Evolutionary conservation across 2,888 invertebrate species (phyloP).

Genomic region (Caenorhabditis becei): DNA sequence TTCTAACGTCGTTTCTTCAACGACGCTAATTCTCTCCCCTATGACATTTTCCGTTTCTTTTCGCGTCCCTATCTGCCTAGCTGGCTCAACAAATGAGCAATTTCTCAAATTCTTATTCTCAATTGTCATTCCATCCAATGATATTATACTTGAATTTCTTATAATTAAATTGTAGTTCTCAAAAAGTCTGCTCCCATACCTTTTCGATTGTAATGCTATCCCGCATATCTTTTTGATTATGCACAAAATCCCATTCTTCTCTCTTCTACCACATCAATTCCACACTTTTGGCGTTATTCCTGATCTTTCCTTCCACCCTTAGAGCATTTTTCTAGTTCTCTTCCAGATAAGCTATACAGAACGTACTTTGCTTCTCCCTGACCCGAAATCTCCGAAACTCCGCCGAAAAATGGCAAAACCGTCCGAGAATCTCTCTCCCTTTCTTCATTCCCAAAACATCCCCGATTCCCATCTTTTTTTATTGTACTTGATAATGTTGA

Average conservation of each 20-base stretch:
- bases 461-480: neutral
- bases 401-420: too few species aligned
- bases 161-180: neutral
- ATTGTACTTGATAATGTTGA: slow-evolving; percentile 27
- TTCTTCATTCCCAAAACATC: too few species aligned
- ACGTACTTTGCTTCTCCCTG: neutral
- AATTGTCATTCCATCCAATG: slow-evolving; percentile 12
- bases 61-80: neutral
- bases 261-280: slow-evolving; percentile 1
- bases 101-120: neutral
- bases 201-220: neutral
- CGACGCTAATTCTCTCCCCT: neutral
- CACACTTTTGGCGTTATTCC: neutral
- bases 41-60: neutral
- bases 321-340: neutral
- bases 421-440: too few species aligned
- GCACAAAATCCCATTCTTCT: neutral
- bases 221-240: slow-evolving; percentile 8
- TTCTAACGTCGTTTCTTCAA: slow-evolving; percentile 5
- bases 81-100: slow-evolving; percentile 30
- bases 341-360: neutral
- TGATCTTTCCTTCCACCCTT: neutral
- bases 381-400: neutral
- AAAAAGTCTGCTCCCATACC: neutral
- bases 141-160: slow-evolving; percentile 3